These are phyloP conservation scores for Mythimna lalbum DNA, from an alignment of 2,888 invertebrate species.

Conservation along the genomic window DNA sequence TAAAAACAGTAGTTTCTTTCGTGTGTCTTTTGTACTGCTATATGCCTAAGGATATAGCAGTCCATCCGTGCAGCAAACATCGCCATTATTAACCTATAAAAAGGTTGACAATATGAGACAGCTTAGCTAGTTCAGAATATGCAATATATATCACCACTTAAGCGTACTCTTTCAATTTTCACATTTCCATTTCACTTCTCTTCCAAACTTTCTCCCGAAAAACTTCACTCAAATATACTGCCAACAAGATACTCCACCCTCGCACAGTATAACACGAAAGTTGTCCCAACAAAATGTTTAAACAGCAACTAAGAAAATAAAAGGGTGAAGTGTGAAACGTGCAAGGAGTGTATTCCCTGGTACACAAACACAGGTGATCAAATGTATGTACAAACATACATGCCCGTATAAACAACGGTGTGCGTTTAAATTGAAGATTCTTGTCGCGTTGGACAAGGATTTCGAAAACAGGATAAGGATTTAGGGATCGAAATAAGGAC, in stretches of 20 bases:
- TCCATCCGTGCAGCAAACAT: no score
- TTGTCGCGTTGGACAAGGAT: slow-evolving; percentile 60
- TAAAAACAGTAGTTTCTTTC: no score
- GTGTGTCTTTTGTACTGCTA: no score
- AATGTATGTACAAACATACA: slow-evolving; percentile 69
- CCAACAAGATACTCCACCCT: slow-evolving; percentile 11
- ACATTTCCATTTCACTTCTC: not conserved
- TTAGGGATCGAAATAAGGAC: not conserved
- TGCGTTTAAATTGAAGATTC: slow-evolving; percentile 79
- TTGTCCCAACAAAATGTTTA: slow-evolving; percentile 41
- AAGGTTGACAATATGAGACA: not conserved
- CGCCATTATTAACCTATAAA: no score
- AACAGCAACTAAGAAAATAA: slow-evolving; percentile 53
- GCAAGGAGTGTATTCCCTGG: slow-evolving; percentile 31
- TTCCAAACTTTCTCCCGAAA: slow-evolving; percentile 5
- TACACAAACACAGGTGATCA: slow-evolving; percentile 75
- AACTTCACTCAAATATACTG: slow-evolving; percentile 15
- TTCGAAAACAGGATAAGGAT: slow-evolving; percentile 1
- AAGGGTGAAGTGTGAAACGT: slow-evolving; percentile 45
- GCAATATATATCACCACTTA: no score
- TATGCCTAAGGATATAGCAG: no score
- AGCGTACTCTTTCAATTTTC: no score
- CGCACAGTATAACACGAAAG: slow-evolving; percentile 11
- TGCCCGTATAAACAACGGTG: slow-evolving; percentile 72
- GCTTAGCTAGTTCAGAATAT: not conserved